A percentile compares a stretch with the other conserved stretches of the same genome.
Evolutionary conservation across 2,113 vertebrate species (phyloP).

Genomic region (Calypte anna): DNA sequence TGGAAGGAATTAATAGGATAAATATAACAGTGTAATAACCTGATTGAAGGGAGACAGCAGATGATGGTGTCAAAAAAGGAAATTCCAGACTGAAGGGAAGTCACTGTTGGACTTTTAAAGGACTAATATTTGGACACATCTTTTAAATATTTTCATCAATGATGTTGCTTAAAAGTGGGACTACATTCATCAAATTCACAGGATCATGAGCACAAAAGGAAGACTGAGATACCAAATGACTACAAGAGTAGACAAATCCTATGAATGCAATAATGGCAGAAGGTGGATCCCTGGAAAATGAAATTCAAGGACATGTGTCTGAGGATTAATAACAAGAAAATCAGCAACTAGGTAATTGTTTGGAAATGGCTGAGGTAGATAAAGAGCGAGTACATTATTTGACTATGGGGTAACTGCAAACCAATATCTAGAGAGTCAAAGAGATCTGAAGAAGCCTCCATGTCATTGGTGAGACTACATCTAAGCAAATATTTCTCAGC

Average conservation of each 20-base stretch:
- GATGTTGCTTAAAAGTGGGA: background rate
- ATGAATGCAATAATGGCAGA: background rate
- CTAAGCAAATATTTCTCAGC: background rate
- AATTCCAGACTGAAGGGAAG: background rate
- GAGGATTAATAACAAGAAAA: background rate
- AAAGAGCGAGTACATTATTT: background rate
- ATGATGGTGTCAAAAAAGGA: background rate
- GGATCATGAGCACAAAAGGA: background rate
- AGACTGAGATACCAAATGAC: background rate
- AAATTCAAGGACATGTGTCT: background rate
- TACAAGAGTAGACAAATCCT: background rate
- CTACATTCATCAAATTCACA: fast-evolving
- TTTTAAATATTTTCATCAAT: background rate
- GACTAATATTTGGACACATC: background rate
- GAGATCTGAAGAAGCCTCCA: background rate
- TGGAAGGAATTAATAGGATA: background rate
- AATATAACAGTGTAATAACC: background rate
- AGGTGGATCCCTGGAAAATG: background rate
- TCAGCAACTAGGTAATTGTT: background rate
- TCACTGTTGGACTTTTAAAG: background rate
- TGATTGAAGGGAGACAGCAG: background rate
- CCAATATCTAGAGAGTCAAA: background rate
- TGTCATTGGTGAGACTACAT: background rate
- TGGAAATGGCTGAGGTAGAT: background rate
- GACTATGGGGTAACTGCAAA: background rate